Evolutionary conservation across 2,888 invertebrate genomes (phyloP), one percentile per base, ranked within the genome.

Genomic region (Cheilosia pagana): DNA sequence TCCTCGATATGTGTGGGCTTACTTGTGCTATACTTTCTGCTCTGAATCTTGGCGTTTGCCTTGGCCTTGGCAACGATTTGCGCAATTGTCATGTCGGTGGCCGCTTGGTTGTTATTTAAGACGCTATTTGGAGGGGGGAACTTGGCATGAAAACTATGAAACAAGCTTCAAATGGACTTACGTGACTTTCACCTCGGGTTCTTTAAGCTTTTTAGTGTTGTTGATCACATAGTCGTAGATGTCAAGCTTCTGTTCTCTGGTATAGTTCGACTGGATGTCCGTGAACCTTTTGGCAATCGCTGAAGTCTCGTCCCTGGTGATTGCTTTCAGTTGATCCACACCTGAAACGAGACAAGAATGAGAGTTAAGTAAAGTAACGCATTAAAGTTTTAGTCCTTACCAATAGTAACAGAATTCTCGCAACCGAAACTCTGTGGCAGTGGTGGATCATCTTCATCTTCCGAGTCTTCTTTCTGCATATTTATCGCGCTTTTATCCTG

Each of bases 1-100:
- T 91, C 90, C 81, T 91, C 91, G 10, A 88, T 89, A 8, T 90
- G 87, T 2, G 91, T 90, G 2, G 90, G 90, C 77, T 90, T 91
- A 35, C 88, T 89, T 12, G 88, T 89, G 2, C 91, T 89, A 87
- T 91, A 88, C 67, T 88, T 89, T 10, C 90, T 87, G 1, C 89
- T 88, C 21, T 89, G 87, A 5, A 88, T 87, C 25, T 90, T 89
- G 2, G 88, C 88, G 41, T 89, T 90, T 8, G 89, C 85, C 57
- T 88, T 89, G 2, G 89, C 89, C 14, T 87, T 87, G 4, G 90
- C 90, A 45, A 90, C 89, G 55, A 91, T 88, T 75, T 91, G 89
- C 0, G 90, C 90, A 41, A 91, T 89, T 14, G 89, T 89, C 35
- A 88, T 81, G 14, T 88, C 81, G 8, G 88, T 77, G 21, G 43